Evolutionary conservation across 2,888 invertebrate genomes (phyloP).

Genomic region (Tipula confusa): DNA sequence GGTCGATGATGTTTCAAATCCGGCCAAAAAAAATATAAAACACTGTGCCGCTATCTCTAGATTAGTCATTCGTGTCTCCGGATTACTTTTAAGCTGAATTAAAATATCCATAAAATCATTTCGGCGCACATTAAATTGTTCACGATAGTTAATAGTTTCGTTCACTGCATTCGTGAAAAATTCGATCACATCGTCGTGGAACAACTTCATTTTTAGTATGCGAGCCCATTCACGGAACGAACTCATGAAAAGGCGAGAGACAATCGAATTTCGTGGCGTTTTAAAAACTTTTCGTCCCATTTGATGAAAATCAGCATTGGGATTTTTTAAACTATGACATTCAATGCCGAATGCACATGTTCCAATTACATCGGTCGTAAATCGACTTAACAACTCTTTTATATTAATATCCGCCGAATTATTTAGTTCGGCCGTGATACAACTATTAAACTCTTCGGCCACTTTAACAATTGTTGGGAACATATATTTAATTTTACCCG

Average conservation of each 20-base stretch:
- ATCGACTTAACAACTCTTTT: constrained; percentile 49
- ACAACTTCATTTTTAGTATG: constrained; percentile 38
- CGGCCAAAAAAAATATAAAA: constrained; percentile 50
- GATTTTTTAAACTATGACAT: constrained; percentile 48
- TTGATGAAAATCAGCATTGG: constrained; percentile 44
- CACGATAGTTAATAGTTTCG: constrained; percentile 47
- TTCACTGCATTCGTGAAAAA: constrained; percentile 46
- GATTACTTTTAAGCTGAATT: constrained; percentile 51
- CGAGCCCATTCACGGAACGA: constrained; percentile 40
- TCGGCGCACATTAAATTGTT: constrained; percentile 44
- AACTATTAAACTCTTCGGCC: constrained; percentile 39
- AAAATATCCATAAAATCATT: constrained; percentile 55
- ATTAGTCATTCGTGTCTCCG: background rate
- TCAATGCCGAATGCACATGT: constrained; percentile 52
- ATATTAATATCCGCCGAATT: constrained; percentile 44
- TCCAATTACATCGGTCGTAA: constrained; percentile 53
- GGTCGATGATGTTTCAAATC: constrained; percentile 51
- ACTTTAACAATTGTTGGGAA: constrained; percentile 45
- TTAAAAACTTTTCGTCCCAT: constrained; percentile 40
- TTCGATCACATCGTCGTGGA: constrained; percentile 40
- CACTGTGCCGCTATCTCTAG: constrained; percentile 47
- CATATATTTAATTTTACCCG: constrained; percentile 53
- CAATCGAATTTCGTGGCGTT: constrained; percentile 32
- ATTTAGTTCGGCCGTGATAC: constrained; percentile 38
- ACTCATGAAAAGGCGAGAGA: constrained; percentile 37